These are phyloP conservation scores for Pseudococcus jackbeardsleyi DNA, from an alignment of 2,888 invertebrate genomes.

Conservation along the genomic window DNA sequence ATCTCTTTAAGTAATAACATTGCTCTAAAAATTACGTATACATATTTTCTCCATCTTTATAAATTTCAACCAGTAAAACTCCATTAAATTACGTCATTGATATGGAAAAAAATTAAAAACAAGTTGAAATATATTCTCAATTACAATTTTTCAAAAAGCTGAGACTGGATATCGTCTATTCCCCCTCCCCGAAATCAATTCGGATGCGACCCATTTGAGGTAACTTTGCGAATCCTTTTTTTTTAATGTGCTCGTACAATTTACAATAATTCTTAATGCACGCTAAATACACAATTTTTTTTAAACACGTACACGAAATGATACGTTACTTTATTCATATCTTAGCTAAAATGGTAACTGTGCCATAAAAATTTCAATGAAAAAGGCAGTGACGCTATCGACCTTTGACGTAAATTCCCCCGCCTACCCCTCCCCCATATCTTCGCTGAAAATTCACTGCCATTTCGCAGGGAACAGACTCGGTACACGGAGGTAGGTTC, in stretches of 20 bases:
- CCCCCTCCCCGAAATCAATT: background rate
- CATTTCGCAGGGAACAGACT: too few species aligned
- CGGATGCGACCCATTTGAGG: background rate
- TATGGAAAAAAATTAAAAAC: background rate
- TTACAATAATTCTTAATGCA: background rate
- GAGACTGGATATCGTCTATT: background rate
- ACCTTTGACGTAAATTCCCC: background rate
- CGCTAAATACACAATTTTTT: slow-evolving; percentile 1
- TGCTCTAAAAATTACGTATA: background rate
- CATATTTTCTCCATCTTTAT: background rate
- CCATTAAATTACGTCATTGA: background rate
- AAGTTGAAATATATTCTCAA: background rate
- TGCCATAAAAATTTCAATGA: slow-evolving; percentile 37
- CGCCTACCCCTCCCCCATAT: too few species aligned
- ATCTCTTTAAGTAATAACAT: too few species aligned
- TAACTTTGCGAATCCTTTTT: background rate
- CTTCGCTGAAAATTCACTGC: too few species aligned
- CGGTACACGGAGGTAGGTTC: background rate
- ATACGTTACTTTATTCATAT: background rate
- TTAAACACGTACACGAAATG: background rate
- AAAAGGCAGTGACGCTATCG: slow-evolving; percentile 27
- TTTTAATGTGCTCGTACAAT: background rate
- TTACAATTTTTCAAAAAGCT: background rate
- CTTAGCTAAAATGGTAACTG: slow-evolving; percentile 38
- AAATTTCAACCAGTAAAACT: background rate